phyloP scores from a whole-genome alignment of 2,888 invertebrate genomes.

The Aleiodes leptofemur region DNA sequence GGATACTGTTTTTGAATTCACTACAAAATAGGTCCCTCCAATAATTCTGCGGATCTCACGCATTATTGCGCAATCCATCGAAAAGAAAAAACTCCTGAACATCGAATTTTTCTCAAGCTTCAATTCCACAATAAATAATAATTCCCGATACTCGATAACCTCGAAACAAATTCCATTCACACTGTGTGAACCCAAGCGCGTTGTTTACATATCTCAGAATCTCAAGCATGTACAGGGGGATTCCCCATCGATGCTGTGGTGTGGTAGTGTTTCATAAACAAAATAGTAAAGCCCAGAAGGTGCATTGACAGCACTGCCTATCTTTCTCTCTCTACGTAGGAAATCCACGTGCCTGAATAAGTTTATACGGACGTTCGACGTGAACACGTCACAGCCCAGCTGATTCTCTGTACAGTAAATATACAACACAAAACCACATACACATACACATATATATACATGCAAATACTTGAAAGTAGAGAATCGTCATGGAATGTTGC shows the following conservation, averaged over 20 bases:
- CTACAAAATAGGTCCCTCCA: too few relatives aligned
- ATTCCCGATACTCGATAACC: neutral
- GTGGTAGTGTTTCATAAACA: slow-evolving; percentile 11
- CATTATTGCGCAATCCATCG: too few relatives aligned
- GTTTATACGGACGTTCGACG: slow-evolving; percentile 57
- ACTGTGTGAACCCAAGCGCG: neutral
- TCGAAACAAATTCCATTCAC: slow-evolving; percentile 8
- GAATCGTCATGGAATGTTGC: slow-evolving; percentile 44
- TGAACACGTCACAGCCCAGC: slow-evolving; percentile 64
- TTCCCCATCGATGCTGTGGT: slow-evolving; percentile 15
- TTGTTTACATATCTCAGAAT: slow-evolving; percentile 26
- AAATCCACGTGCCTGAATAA: slow-evolving; percentile 60
- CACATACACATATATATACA: slow-evolving; percentile 38
- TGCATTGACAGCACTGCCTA: slow-evolving; percentile 34
- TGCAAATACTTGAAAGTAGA: slow-evolving; percentile 49
- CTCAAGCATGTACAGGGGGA: slow-evolving; percentile 10
- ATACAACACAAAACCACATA: too few relatives aligned
- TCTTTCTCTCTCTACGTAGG: slow-evolving; percentile 49
- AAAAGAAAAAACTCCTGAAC: too few relatives aligned
- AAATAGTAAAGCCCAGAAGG: slow-evolving; percentile 12
- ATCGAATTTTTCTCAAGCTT: neutral
- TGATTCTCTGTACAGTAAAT: slow-evolving; percentile 55
- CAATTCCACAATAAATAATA: slow-evolving; percentile 5
- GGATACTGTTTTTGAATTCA: too few relatives aligned
- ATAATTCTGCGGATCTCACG: too few relatives aligned